These are phyloP conservation scores for Palaemon carinicauda DNA, from an alignment of 1,140 invertebrate species.

Conservation along the genomic window DNA sequence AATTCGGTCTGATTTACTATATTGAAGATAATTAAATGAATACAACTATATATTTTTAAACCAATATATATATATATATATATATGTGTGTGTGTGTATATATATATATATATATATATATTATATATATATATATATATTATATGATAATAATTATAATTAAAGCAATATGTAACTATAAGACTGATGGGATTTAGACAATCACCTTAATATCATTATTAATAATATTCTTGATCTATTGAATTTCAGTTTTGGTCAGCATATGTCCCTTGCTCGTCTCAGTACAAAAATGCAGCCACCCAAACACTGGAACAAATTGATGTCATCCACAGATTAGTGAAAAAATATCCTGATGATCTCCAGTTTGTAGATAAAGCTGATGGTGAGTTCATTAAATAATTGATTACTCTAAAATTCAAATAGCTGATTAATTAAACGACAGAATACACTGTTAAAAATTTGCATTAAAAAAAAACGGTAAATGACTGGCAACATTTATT, in stretches of 20 bases:
- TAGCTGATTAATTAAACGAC: no score
- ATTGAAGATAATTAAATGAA: no score
- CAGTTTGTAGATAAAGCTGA: slow-evolving; percentile 78
- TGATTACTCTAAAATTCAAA: no score
- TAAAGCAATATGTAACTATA: not conserved
- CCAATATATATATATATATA: not conserved
- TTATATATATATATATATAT: not conserved
- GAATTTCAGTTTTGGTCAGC: slow-evolving; percentile 83
- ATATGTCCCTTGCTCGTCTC: slow-evolving; percentile 82
- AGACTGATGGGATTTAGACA: no score
- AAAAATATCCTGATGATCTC: slow-evolving; percentile 80
- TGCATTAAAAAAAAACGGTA: no score
- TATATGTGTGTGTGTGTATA: not conserved
- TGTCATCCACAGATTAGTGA: slow-evolving; percentile 81
- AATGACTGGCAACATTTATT: no score
- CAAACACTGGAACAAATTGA: slow-evolving; percentile 86
- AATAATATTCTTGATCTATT: not conserved
- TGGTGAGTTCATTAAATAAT: slow-evolving; percentile 67
- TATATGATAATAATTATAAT: not conserved
- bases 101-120: not conserved
- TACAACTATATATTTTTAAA: no score
- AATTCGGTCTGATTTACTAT: not conserved
- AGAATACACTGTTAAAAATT: no score
- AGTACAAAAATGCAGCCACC: slow-evolving; percentile 84
- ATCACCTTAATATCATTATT: no score